A percentile compares a stretch with the other conserved stretches of the same genome.
phyloP scores from a whole-genome alignment of 2,888 invertebrate species.

The Cactoblastis cactorum region DNA sequence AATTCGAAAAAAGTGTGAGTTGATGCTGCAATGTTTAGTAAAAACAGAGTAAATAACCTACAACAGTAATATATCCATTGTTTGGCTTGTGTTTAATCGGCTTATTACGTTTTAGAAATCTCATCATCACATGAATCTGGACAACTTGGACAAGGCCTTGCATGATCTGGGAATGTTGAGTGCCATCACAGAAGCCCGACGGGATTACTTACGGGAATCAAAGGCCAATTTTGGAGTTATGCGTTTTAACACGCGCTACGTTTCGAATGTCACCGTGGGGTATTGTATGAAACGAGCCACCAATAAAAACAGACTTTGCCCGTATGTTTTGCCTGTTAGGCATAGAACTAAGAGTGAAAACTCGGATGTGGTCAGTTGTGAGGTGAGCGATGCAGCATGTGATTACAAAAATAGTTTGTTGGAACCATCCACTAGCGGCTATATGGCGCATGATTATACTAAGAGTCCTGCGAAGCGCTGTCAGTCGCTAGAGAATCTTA shows the following conservation, averaged over 20 bases:
- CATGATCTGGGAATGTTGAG: slow-evolving; percentile 82
- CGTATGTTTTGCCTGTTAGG: slow-evolving; percentile 78
- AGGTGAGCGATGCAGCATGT: slow-evolving; percentile 49
- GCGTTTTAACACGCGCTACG: slow-evolving; percentile 80
- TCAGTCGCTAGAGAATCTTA: slow-evolving; percentile 81
- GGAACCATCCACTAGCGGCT: slow-evolving; percentile 66
- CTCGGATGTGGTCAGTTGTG: slow-evolving; percentile 71
- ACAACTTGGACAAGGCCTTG: slow-evolving; percentile 79
- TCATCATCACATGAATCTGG: slow-evolving; percentile 66
- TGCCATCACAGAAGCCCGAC: slow-evolving; percentile 77
- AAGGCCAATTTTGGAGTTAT: slow-evolving; percentile 68
- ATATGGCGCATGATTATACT: slow-evolving; percentile 39
- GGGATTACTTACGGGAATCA: slow-evolving; percentile 77
- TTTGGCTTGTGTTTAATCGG: slow-evolving; percentile 8
- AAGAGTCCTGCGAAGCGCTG: slow-evolving; percentile 76
- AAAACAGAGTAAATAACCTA: slow-evolving; percentile 19
- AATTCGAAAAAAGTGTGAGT: slow-evolving; percentile 57
- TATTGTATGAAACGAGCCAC: slow-evolving; percentile 77
- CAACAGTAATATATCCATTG: slow-evolving; percentile 12
- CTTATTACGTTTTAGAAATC: slow-evolving; percentile 56
- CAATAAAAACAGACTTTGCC: slow-evolving; percentile 79
- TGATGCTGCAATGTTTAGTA: slow-evolving; percentile 17
- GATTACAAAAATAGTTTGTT: slow-evolving; percentile 55
- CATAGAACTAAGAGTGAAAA: slow-evolving; percentile 82
- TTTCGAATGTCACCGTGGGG: slow-evolving; percentile 81